Evolutionary conservation across 1,140 invertebrate genomes (phyloP).

Genomic region (Drosophila tani): DNA sequence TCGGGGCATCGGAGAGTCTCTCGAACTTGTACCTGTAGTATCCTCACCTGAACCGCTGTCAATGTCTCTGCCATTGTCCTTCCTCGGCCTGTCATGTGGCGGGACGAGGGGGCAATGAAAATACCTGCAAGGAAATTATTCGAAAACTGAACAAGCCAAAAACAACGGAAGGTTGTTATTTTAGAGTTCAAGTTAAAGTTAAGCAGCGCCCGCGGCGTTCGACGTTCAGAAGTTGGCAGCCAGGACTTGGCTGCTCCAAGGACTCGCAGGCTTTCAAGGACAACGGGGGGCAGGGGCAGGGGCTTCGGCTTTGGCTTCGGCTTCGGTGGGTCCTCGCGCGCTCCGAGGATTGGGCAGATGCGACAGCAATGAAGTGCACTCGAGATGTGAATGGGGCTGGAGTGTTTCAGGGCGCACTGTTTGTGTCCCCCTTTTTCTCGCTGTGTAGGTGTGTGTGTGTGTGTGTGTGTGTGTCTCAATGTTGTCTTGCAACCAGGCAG

Average conservation of each 20-base stretch:
- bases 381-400: slow-evolving; percentile 56
- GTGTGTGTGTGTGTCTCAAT: slow-evolving; percentile 35
- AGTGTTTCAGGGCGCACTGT: slow-evolving; percentile 37
- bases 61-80: slow-evolving; percentile 51
- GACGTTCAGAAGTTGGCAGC: slow-evolving; percentile 38
- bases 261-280: slow-evolving; percentile 14
- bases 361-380: slow-evolving; percentile 80
- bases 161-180: slow-evolving; percentile 75
- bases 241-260: slow-evolving; percentile 31
- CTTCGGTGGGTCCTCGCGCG: neutral
- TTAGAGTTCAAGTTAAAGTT: slow-evolving; percentile 83
- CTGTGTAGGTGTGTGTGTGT: slow-evolving; percentile 37
- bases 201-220: slow-evolving; percentile 70
- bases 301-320: neutral
- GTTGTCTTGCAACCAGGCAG: neutral
- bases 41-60: slow-evolving; percentile 24
- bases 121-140: slow-evolving; percentile 80
- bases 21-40: neutral
- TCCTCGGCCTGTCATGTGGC: slow-evolving; percentile 16
- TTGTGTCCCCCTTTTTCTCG: slow-evolving; percentile 32
- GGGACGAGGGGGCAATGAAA: slow-evolving; percentile 60
- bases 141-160: slow-evolving; percentile 81
- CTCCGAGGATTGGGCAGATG: slow-evolving; percentile 47
- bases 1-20: neutral
- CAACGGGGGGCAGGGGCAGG: neutral